Percentiles rank a stretch among this genome's conserved stretches.
phyloP scores from a whole-genome alignment of 2,797 vertebrate genomes.

The Phylloscopus collybita region DNA sequence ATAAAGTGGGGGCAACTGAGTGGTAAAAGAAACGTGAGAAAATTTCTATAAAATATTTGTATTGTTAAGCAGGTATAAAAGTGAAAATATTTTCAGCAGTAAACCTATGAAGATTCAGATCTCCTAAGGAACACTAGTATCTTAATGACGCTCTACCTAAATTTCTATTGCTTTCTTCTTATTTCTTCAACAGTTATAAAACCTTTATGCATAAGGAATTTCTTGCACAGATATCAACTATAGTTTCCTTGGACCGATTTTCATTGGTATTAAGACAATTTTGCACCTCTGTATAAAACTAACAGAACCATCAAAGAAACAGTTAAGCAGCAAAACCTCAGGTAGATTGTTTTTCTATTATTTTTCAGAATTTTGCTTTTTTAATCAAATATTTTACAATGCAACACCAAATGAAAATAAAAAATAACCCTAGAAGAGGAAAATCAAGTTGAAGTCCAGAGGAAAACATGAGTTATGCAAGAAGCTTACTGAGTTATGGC shows the following conservation, averaged over 20 bases:
- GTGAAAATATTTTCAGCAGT: neutral
- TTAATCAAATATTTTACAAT: neutral
- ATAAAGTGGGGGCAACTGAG: neutral
- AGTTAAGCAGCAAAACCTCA: neutral
- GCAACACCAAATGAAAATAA: neutral
- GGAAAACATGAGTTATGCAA: slow-evolving; percentile 16
- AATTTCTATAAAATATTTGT: neutral
- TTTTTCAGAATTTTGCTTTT: neutral
- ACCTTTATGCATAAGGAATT: neutral
- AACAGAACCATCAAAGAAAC: neutral
- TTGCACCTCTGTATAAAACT: neutral
- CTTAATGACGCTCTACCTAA: neutral
- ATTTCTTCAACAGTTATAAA: neutral
- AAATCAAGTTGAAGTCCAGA: neutral
- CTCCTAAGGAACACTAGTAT: neutral
- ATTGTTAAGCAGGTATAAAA: neutral
- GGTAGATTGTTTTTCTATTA: neutral
- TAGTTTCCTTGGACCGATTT: neutral
- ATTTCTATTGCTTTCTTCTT: neutral
- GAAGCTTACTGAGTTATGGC: neutral
- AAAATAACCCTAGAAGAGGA: neutral
- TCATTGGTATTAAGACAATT: neutral
- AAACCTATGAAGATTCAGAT: neutral
- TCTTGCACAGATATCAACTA: neutral
- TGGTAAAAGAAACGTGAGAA: neutral